Evolutionary conservation across 1,140 invertebrate species (phyloP).

Genomic region (Drosophila obscura): DNA sequence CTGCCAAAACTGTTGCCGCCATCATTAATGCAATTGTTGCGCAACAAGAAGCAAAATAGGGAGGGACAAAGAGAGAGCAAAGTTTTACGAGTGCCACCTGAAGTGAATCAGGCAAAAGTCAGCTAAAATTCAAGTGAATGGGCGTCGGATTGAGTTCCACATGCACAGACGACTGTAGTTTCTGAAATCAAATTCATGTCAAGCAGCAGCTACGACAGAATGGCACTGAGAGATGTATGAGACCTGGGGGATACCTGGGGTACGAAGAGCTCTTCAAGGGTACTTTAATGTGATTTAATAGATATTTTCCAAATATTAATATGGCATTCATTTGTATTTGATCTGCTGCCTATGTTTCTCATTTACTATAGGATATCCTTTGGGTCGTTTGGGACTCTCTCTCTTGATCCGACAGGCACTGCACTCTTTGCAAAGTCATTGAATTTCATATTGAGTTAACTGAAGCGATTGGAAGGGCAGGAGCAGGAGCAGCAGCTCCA

Average conservation of each 20-base stretch:
- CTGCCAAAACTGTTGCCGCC: constrained; percentile 54
- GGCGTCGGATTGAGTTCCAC: constrained; percentile 21
- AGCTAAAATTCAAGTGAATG: constrained; percentile 11
- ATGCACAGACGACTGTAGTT: constrained; percentile 24
- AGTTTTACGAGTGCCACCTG: constrained; percentile 28
- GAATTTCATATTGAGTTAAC: constrained; percentile 14
- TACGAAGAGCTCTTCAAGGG: no score
- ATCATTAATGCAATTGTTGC: constrained; percentile 73
- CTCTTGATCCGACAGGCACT: no score
- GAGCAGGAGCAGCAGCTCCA: constrained; percentile 15
- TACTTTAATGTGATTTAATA: no score
- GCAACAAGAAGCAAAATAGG: constrained; percentile 14
- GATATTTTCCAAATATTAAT: no score
- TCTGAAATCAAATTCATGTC: constrained; percentile 39
- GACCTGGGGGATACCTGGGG: neutral
- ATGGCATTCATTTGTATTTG: no score
- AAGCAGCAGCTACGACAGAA: neutral
- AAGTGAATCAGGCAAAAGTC: constrained; percentile 37
- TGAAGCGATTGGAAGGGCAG: constrained; percentile 15
- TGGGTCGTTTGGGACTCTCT: no score
- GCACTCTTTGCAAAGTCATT: no score
- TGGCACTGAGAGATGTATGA: neutral
- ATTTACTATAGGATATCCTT: no score
- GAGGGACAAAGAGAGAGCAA: neutral
- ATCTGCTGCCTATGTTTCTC: no score